Base-by-base conservation (phyloP, 2,113 vertebrate species). In the Arothron firmamentum region DNA sequence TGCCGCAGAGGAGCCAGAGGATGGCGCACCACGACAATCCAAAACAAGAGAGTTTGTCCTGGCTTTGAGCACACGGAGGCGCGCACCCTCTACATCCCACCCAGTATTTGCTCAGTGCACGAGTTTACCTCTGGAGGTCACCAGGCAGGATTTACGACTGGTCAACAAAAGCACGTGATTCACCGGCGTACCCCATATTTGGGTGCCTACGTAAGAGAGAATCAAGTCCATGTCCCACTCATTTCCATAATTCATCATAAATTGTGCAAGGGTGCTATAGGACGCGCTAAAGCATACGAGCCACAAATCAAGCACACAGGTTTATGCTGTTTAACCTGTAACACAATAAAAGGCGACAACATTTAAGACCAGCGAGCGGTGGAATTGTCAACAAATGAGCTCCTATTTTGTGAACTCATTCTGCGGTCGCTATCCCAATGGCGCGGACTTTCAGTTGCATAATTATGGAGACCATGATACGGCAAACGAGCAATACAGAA, bases 201-300 rank as follows among this genome's bases (percentile, higher is more conserved):
- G 96, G 96, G 92, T 94, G 96, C 93, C 94, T 97, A 96, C 95
- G 96, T 97, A 96, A 95, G 95, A 95, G 93, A 93, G 94, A 96
- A 96, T 96, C 94, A 94, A 97, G 96, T 96, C 94, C 95, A 97
- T 95, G 96, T 96, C 94, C 95, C 93, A 94, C 94, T 98, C 96
- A 98, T 98, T 99, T 97, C 95, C 96, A 98, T 99, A 99, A 98
- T 98, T 99, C 96, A 98, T 98, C 95, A 97, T 97, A 97, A 96
- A 98, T 98, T 98, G 94, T 97, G 94, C 94, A 94, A 93, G 95
- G 94, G 94, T 95, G 95, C 94, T 95, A 96, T 94, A 96, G 95
- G 87, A 95, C 94, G 94, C 95, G 93, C 94, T 95, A 94, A 97
- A 95, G 90, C 93, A 94, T 92, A 94, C 94, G 94, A 96, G 94